A percentile compares a stretch with the other conserved stretches of the same genome.
Evolutionary conservation across 2,888 invertebrate species (phyloP).

Genomic region (Anthoptus insignis): DNA sequence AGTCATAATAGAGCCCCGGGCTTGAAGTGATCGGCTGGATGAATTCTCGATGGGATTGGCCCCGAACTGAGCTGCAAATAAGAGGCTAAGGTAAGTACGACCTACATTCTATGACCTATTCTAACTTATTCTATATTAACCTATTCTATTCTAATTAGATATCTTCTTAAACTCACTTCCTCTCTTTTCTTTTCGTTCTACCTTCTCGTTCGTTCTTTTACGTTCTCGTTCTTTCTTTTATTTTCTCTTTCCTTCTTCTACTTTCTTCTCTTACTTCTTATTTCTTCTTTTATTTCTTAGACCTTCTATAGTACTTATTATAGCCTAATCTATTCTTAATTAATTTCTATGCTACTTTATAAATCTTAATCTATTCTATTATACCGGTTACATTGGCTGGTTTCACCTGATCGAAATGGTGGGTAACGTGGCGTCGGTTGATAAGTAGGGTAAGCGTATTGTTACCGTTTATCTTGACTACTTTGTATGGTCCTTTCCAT

Average conservation of each 20-base stretch:
- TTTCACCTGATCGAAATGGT: conserved; percentile 44
- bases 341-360: background rate
- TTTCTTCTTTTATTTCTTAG: no score
- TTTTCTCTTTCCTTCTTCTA: background rate
- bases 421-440: conserved; percentile 38
- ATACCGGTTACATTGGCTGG: background rate
- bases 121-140: background rate
- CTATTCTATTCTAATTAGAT: background rate
- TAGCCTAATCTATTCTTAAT: background rate
- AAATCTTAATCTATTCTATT: background rate
- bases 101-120: no score
- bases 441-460: conserved; percentile 38
- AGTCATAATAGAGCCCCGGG: conserved; percentile 44
- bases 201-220: no score
- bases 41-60: background rate
- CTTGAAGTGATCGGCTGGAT: conserved; percentile 15
- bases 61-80: conserved; percentile 4
- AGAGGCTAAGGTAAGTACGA: background rate
- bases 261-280: background rate
- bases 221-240: no score
- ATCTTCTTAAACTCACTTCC: no score
- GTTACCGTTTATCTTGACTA: conserved; percentile 47
- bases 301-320: background rate
- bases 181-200: background rate
- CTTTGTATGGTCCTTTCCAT: conserved; percentile 52